These are phyloP conservation scores for Nyctibius grandis DNA, from an alignment of 2,797 vertebrate genomes.

Conservation along the genomic window DNA sequence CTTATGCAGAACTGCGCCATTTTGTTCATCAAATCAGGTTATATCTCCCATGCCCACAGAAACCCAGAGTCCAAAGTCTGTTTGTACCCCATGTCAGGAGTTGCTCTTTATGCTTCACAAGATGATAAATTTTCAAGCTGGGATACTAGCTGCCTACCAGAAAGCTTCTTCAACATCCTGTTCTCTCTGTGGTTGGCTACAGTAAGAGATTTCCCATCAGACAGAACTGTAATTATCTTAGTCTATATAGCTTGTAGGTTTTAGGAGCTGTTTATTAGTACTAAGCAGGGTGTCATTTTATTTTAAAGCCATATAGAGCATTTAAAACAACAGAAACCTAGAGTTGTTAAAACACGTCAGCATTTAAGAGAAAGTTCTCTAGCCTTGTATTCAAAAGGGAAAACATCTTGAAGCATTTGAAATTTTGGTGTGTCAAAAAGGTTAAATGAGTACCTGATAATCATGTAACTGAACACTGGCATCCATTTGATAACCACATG, in stretches of 20 bases:
- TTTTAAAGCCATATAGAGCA: not conserved
- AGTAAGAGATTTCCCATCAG: not conserved
- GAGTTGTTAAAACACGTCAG: not conserved
- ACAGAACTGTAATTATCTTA: not conserved
- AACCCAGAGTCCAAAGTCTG: not conserved
- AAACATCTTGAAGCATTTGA: not conserved
- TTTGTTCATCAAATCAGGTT: not conserved
- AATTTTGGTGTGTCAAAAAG: not conserved
- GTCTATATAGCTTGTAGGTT: not conserved
- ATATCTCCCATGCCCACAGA: not conserved
- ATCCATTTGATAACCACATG: not conserved
- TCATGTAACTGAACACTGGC: not conserved
- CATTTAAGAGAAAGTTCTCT: not conserved
- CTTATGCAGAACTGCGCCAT: not conserved
- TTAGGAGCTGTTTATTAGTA: not conserved
- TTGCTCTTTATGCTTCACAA: not conserved
- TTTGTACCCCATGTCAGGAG: not conserved
- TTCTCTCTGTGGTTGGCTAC: not conserved
- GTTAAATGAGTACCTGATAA: constrained; percentile 3
- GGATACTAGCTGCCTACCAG: not conserved
- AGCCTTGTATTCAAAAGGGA: not conserved
- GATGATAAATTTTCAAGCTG: not conserved
- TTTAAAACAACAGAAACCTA: not conserved
- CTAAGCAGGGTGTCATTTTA: not conserved
- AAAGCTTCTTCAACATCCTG: not conserved